Conservation (phyloP, 2,797 vertebrate genomes). For the Anguilla anguilla region DNA sequence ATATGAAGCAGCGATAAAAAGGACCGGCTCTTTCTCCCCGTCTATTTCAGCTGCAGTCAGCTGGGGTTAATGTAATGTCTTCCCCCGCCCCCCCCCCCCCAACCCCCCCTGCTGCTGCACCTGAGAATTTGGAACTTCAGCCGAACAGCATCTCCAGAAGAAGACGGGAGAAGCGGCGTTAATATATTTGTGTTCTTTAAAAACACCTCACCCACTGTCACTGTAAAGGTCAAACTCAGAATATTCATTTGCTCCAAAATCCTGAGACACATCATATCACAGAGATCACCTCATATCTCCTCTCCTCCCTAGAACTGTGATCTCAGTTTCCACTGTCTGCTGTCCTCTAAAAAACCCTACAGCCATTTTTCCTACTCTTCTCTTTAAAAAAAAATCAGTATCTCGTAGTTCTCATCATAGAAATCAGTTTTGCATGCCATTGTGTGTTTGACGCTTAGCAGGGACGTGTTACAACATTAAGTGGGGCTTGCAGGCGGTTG, state of each 20-base stretch:
- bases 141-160: constrained; percentile 34
- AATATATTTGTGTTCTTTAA: constrained; percentile 14
- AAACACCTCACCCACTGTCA: constrained; percentile 10
- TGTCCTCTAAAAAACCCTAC: constrained; percentile 19
- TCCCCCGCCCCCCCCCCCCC: constrained; percentile 49
- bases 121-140: constrained; percentile 26
- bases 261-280: constrained; percentile 32
- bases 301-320: constrained; percentile 40
- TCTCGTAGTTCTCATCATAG: constrained; percentile 61
- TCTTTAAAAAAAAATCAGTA: constrained; percentile 37
- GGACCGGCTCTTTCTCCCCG: constrained; percentile 44
- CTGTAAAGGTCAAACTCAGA: constrained; percentile 32
- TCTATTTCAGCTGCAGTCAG: constrained; percentile 43
- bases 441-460: constrained; percentile 32
- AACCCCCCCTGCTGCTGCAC: constrained; percentile 28
- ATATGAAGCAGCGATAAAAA: constrained; percentile 60
- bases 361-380: constrained; percentile 48
- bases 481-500: constrained; percentile 43
- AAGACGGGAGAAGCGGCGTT: constrained; percentile 39
- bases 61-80: constrained; percentile 59
- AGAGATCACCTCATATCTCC: constrained; percentile 53
- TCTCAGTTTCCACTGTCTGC: constrained; percentile 39
- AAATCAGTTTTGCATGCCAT: constrained; percentile 35
- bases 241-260: constrained; percentile 36
- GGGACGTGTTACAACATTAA: constrained; percentile 28